Evolutionary conservation across 2,797 vertebrate species (phyloP).

Genomic region (Pachyuromys duprasi): DNA sequence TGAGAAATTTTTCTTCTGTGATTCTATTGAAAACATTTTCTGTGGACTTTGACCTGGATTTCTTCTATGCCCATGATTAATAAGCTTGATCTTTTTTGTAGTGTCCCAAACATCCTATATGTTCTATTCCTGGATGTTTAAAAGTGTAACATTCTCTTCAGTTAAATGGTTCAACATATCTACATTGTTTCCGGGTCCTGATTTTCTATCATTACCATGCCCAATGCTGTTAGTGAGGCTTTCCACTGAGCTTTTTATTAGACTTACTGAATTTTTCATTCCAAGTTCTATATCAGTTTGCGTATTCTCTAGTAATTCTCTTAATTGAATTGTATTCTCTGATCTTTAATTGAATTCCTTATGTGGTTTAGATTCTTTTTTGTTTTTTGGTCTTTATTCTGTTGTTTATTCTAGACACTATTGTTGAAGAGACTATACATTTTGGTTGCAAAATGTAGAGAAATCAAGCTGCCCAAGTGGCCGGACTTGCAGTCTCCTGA

Average conservation of each 20-base stretch:
- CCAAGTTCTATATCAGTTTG: background rate
- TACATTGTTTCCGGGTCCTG: background rate
- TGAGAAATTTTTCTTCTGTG: background rate
- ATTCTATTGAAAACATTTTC: background rate
- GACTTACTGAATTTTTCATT: background rate
- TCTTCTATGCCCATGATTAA: background rate
- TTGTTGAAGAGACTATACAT: background rate
- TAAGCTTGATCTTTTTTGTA: background rate
- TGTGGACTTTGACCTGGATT: background rate
- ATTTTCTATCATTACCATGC: background rate
- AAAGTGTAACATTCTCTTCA: background rate
- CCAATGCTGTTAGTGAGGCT: background rate
- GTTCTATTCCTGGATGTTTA: background rate
- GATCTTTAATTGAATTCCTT: background rate
- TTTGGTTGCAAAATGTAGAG: background rate
- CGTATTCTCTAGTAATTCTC: background rate
- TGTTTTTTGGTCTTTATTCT: background rate
- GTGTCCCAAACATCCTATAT: background rate
- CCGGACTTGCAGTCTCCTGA: too few species aligned
- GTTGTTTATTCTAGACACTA: background rate
- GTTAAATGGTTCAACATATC: background rate
- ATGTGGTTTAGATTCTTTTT: too few species aligned
- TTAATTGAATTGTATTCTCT: background rate
- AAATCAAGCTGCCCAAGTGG: background rate
- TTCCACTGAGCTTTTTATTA: too few species aligned